Evolutionary conservation across 2,797 vertebrate genomes (phyloP).

Genomic region (Ambastaia sidthimunki): DNA sequence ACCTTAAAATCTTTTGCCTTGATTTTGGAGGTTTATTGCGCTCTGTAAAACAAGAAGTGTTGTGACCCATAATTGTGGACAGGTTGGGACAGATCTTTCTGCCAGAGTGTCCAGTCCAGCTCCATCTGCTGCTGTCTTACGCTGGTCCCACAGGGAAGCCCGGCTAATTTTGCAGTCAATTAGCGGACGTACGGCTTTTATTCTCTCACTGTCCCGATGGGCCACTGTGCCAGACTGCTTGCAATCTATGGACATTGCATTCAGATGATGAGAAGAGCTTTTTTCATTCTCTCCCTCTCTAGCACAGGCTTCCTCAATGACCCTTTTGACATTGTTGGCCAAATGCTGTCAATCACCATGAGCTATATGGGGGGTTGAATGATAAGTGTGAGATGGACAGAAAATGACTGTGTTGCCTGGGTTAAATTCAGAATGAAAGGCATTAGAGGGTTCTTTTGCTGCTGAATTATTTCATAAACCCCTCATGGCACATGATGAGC

Average conservation of each 20-base stretch:
- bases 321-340: constrained; percentile 89
- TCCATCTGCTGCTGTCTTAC: constrained; percentile 92
- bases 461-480: constrained; percentile 49
- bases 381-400: constrained; percentile 42
- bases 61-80: constrained; percentile 90
- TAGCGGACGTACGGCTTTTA: constrained; percentile 98
- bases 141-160: constrained; percentile 86
- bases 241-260: constrained; percentile 67
- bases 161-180: constrained; percentile 99
- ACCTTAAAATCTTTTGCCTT: constrained; percentile 72
- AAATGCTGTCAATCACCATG: constrained; percentile 84
- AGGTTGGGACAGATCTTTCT: constrained; percentile 83
- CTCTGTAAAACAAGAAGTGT: constrained; percentile 89
- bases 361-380: constrained; percentile 70
- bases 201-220: constrained; percentile 85
- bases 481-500: constrained; percentile 40
- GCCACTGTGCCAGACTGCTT: constrained; percentile 81
- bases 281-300: constrained; percentile 71
- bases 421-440: constrained; percentile 45
- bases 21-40: constrained; percentile 76
- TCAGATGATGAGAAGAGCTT: constrained; percentile 80
- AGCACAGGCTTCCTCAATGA: constrained; percentile 68
- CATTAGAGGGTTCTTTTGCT: constrained; percentile 50
- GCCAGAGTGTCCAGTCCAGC: constrained; percentile 82
- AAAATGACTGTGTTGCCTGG: constrained; percentile 23